Conservation (phyloP, 2,888 invertebrate species). For the Tethea ocularis region DNA sequence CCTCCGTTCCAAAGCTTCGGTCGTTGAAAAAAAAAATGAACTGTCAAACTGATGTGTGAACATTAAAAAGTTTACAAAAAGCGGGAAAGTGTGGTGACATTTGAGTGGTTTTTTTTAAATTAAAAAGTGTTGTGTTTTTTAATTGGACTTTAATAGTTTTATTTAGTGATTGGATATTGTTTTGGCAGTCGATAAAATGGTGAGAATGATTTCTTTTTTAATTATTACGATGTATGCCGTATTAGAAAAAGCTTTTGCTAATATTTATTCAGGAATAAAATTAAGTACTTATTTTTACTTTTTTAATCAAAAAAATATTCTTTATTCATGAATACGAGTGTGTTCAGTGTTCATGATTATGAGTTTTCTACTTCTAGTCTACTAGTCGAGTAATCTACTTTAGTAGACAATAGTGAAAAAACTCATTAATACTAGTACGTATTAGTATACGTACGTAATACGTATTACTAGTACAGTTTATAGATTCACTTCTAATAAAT, state of each 20-base stretch:
- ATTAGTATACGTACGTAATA: too few species aligned
- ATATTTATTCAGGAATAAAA: neutral
- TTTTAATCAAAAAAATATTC: too few species aligned
- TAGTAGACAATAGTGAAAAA: too few species aligned
- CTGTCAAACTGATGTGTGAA: conserved; percentile 33
- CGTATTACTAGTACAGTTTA: too few species aligned
- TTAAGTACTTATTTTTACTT: too few species aligned
- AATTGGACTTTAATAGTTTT: conserved; percentile 30
- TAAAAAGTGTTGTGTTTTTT: conserved; percentile 23
- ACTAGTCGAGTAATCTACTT: too few species aligned
- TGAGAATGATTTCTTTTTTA: conserved; percentile 22
- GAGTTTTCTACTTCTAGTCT: too few species aligned
- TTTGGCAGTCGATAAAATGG: conserved; percentile 33
- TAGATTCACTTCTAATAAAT: too few species aligned
- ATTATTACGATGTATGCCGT: neutral
- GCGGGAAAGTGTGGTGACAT: conserved; percentile 43
- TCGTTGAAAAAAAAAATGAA: conserved; percentile 45
- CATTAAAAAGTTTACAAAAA: conserved; percentile 20
- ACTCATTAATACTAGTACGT: too few species aligned
- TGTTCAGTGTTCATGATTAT: too few species aligned
- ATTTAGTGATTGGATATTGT: conserved; percentile 34
- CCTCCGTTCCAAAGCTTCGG: conserved; percentile 27
- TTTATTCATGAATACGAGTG: too few species aligned
- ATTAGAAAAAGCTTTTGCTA: neutral
- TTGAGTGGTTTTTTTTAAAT: conserved; percentile 35